Evolutionary conservation across 2,888 invertebrate species (phyloP), one percentile per base, ranked within the genome.

Genomic region (Leptinotarsa tumamoca): DNA sequence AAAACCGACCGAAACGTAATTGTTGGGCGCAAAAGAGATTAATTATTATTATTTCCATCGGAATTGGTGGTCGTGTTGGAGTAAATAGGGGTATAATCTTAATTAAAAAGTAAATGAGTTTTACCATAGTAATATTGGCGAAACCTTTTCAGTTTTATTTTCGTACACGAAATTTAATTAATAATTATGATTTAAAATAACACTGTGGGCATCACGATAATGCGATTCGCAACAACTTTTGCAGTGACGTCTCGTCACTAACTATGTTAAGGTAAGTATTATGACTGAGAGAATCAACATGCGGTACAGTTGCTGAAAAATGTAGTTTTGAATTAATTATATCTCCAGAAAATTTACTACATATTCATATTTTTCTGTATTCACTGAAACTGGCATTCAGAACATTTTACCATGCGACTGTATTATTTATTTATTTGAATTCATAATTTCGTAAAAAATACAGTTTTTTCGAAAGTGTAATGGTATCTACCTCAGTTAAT

Each of bases 21-120:
- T 78, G 80, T 78, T 76, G 79, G 81, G 76, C 80, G 73, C 75
- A 79, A 79, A 79, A 83, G 79, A 81, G 80, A 83, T 83, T 83
- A 83, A 83, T 82, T 63, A 63, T 63, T 61, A 61, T 61, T 63
- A 63, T 63, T 63, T 63, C n/a, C 63, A 63, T 63, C 63, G 63
- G 17, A 63, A 63, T 63, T 82, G 80, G 82, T 80, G 82, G 80
- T 78, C 80, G 81, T 79, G 81, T 82, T 81, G 81, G 79, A 79
- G 80, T 82, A 82, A 83, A 83, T 81, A 80, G 80, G 81, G 82
- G 68, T 72, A 84, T 84, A 84, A 84, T 84, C 83, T 83, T 84
- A 84, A 84, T 84, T 84, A 84, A 84, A 84, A 84, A 84, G 82
- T 83, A 83, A 84, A 84, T 83, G 83, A 83, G 84, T 84, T 84